phyloP scores from a whole-genome alignment of 2,797 vertebrate species.

The Lagodon rhomboides region DNA sequence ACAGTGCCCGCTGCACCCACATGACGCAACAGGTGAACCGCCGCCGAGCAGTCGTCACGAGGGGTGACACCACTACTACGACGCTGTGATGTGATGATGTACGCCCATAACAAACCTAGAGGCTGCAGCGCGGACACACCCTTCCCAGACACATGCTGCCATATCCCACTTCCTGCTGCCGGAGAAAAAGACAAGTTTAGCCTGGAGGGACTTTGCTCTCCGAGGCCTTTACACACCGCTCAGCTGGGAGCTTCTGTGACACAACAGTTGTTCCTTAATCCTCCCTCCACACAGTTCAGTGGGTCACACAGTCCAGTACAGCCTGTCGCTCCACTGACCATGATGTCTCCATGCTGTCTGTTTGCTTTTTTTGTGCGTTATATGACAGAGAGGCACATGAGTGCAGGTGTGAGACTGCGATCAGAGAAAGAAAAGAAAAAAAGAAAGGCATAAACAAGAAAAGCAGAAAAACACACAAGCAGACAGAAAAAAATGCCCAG shows the following conservation, averaged over 20 bases:
- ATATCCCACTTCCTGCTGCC: slow-evolving; percentile 69
- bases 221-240: slow-evolving; percentile 48
- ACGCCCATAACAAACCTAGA: slow-evolving; percentile 45
- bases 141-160: slow-evolving; percentile 56
- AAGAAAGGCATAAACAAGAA: slow-evolving; percentile 12
- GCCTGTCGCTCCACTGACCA: neutral
- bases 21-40: slow-evolving; percentile 62
- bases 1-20: slow-evolving; percentile 12
- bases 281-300: slow-evolving; percentile 59
- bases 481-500: slow-evolving; percentile 36
- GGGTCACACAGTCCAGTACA: slow-evolving; percentile 51
- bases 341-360: neutral
- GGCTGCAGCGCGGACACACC: slow-evolving; percentile 63
- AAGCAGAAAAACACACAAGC: neutral
- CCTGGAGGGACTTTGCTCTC: slow-evolving; percentile 66
- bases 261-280: slow-evolving; percentile 66
- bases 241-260: slow-evolving; percentile 68
- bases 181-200: slow-evolving; percentile 65
- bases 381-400: slow-evolving; percentile 4
- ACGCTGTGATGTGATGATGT: slow-evolving; percentile 29
- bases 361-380: neutral
- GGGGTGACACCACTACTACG: slow-evolving; percentile 43
- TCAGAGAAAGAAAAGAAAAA: neutral
- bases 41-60: slow-evolving; percentile 16
- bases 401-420: slow-evolving; percentile 30